A percentile compares a stretch with the other conserved stretches of the same genome.
These are phyloP conservation scores for Brotula barbata DNA, from an alignment of 2,797 vertebrate genomes.

Conservation along the genomic window DNA sequence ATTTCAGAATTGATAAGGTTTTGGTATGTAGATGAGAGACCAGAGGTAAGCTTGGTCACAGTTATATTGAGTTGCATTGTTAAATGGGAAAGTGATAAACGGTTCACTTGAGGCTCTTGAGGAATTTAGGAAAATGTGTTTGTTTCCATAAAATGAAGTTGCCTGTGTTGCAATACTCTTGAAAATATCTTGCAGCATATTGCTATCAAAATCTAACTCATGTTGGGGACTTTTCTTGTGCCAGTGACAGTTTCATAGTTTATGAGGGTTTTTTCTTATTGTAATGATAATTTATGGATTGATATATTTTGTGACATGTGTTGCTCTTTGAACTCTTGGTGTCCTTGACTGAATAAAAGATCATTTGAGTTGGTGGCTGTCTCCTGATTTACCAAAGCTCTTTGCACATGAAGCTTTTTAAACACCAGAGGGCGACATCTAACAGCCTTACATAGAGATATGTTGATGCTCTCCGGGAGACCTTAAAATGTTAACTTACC, in stretches of 20 bases:
- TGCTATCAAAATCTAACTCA: not conserved
- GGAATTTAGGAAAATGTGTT: not conserved
- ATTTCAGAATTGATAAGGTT: too few relatives aligned
- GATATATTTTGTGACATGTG: slow-evolving; percentile 6
- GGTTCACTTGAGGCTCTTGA: slow-evolving; percentile 19
- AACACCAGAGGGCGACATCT: slow-evolving; percentile 57
- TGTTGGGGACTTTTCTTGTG: slow-evolving; percentile 34
- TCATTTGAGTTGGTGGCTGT: slow-evolving; percentile 6
- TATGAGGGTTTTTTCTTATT: slow-evolving; percentile 36
- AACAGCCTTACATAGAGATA: too few relatives aligned
- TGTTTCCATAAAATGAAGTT: slow-evolving; percentile 9
- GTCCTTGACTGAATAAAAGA: slow-evolving; percentile 34
- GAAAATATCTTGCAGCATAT: not conserved
- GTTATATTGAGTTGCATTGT: slow-evolving; percentile 16
- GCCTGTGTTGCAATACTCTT: slow-evolving; percentile 1
- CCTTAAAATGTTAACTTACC: not conserved
- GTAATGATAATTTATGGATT: not conserved
- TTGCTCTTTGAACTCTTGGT: slow-evolving; percentile 30
- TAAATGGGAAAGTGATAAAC: slow-evolving; percentile 17
- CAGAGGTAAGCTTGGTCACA: slow-evolving; percentile 20
- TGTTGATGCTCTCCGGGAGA: too few relatives aligned
- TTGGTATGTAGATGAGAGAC: not conserved
- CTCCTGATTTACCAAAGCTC: not conserved
- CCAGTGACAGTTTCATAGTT: slow-evolving; percentile 36
- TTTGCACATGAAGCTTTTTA: not conserved